Evolutionary conservation across 2,797 vertebrate species (phyloP), one percentile per base, ranked within the genome.

Genomic region (Leptatherina wallacei): DNA sequence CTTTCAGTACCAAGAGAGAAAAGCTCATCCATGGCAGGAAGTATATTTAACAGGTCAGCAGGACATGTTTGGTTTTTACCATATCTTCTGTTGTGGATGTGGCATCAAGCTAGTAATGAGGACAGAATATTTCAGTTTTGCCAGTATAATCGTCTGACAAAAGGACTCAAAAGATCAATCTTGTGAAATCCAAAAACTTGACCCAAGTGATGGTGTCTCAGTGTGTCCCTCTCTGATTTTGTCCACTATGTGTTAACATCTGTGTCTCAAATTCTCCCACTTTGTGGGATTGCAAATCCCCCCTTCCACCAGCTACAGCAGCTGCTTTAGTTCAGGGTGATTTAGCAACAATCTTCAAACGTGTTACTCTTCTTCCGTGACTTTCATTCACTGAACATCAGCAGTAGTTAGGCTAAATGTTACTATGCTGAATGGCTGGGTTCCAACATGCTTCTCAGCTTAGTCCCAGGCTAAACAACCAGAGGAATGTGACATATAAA

Each of bases 391-490:
- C 55, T 12, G 67, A 73, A 40, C 57, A 74, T 65, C 40, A 54
- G 12, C 11, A 24, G 18, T 3, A 29, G 56, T 24, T 38, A 57
- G 40, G 54, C 63, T 62, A 30, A 61, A 64, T 61, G 55, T 54
- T 35, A 44, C 64, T 57, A 14, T 20, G 42, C 30, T 33, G 9
- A 4, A 66, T 44, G 42, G 42, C 78, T 22, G 61, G 40, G 16
- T 62, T 79, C 63, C 65, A 75, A 27, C 44, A 11, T 27, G 61
- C 59, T 80, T 78, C 56, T 65, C 57, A 24, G 57, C 54, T 29
- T 16, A 16, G 24, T 75, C 42, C 5, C 33, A 35, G 40, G 47
- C 62, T 24, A 3, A 67, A 68, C 51, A 62, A 61, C 29, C 9
- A 20, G 9, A 60, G 51, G 47, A 70, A 65, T 69, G 42, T 22